Base-by-base conservation (phyloP, 2,113 vertebrate genomes). In the Heterochromis multidens region DNA sequence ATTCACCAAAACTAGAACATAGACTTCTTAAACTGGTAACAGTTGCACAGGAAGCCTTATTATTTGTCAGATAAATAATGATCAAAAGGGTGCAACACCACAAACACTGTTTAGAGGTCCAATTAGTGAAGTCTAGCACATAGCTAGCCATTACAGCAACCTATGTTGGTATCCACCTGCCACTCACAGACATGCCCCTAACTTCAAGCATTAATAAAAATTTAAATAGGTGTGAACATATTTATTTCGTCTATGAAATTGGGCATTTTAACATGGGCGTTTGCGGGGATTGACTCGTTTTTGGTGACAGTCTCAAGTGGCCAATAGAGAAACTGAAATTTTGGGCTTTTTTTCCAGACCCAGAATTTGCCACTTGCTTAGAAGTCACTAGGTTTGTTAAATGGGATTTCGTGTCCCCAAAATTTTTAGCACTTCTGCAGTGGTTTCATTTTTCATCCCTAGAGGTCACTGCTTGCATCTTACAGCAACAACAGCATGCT, bases 101-200 rank as follows among this genome's bases (percentile, higher is more conserved):
- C 35, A n/a, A n/a, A n/a, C n/a, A n/a, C n/a, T n/a, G n/a, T n/a
- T n/a, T n/a, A n/a, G n/a, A n/a, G n/a, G n/a, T n/a, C n/a, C n/a
- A n/a, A n/a, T n/a, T n/a, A n/a, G n/a, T n/a, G n/a, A n/a, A n/a
- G 3, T 9, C 19, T n/a, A 62, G 31, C 60, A 62, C 31, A 62
- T 33, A 12, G 4, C 31, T 62, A n/a, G n/a, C n/a, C n/a, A n/a
- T n/a, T n/a, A n/a, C n/a, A n/a, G n/a, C n/a, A n/a, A n/a, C n/a
- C n/a, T n/a, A n/a, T n/a, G n/a, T n/a, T n/a, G n/a, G n/a, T n/a
- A n/a, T n/a, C n/a, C 10, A 35, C 35, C 60, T 62, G 10, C 60
- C 60, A 62, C 60, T 21, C 19, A 62, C 31, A 62, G 31, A 63
- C 21, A 63, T 63, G n/a, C n/a, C n/a, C n/a, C n/a, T n/a, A n/a